Evolutionary conservation across 1,140 invertebrate genomes (phyloP), one percentile per base, ranked within the genome.

Genomic region (Hylaeus volcanicus): DNA sequence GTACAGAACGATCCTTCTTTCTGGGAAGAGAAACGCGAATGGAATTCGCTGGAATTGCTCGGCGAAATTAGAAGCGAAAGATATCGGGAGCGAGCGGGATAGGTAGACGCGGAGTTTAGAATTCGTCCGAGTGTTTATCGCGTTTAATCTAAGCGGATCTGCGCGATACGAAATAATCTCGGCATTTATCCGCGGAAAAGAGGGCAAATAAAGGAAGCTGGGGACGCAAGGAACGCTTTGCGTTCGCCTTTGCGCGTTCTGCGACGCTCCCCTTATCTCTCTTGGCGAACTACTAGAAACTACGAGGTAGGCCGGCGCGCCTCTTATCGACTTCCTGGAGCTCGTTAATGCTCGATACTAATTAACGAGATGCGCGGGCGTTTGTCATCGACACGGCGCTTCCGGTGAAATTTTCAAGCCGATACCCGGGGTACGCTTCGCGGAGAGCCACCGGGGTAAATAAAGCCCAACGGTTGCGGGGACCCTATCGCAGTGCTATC

Each of bases 301-400:
- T 51, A 79, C 69, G 69, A 79, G 81, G 45, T 68, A 76, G 79
- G 79, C 66, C 64, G 55, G 15, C 4, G 56, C 51, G 37, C 41
- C 68, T 79, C 71, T 79, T 80, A 81, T 83, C 75, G 80, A 11
- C 70, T 83, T 70, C 75, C 76, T 80, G 64, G 71, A 83, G 77
- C 65, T 83, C 64, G 76, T 83, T 83, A 83, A 83, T 80, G 81
- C 76, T 12, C 64, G 77, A 83, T 83, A 80, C 77, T 80, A 83
- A 83, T 83, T 83, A 83, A 83, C 77, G 77, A 73, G 81, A 83
- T 64, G 81, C 70, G 64, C 77, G 39, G 81, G 71, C 71, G 77
- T 83, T 83, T 83, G 81, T 83, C 81, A 80, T 74, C 77, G 77
- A 74, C 64, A 73, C 71, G 39, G 55, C 53, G 72, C 51, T 79